Evolutionary conservation across 30 jellyfish, hydroid and myxozoan species (phyloP).

Genomic region (Hydractinia echinata): DNA sequence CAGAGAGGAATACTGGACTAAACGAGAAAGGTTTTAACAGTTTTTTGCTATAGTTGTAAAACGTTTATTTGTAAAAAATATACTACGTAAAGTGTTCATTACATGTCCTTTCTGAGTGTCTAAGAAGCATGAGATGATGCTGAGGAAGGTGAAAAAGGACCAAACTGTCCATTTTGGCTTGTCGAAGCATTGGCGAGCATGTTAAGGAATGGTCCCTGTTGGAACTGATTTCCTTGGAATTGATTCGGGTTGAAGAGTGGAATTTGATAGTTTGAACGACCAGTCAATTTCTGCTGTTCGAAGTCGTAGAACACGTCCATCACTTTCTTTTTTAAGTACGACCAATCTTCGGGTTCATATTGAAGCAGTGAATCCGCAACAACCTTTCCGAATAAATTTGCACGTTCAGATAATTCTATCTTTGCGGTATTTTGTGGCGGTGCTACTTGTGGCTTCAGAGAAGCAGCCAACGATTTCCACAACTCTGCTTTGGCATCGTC

Average conservation of each 20-base stretch:
- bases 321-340: conserved; percentile 19
- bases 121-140: too few relatives aligned
- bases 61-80: too few relatives aligned
- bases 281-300: conserved; percentile 16
- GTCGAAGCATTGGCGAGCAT: conserved; percentile 37
- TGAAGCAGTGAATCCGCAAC: conserved; percentile 31
- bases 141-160: too few relatives aligned
- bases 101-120: too few relatives aligned
- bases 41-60: not conserved
- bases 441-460: conserved; percentile 27
- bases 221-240: conserved; percentile 39
- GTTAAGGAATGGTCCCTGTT: conserved; percentile 31
- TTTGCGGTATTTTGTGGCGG: not conserved
- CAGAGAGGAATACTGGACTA: too few relatives aligned
- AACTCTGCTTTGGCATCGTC: conserved; percentile 28
- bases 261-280: conserved; percentile 17
- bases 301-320: conserved; percentile 33
- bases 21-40: not conserved
- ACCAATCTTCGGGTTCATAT: conserved; percentile 31
- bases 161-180: conserved; percentile 39
- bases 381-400: conserved; percentile 29
- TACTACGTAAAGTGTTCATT: too few relatives aligned
- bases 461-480: conserved; percentile 29
- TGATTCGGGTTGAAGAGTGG: conserved; percentile 2
- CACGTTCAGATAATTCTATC: conserved; percentile 26